Base-by-base conservation (phyloP, 2,113 vertebrate species). In the Misgurnus mizolepis region DNA sequence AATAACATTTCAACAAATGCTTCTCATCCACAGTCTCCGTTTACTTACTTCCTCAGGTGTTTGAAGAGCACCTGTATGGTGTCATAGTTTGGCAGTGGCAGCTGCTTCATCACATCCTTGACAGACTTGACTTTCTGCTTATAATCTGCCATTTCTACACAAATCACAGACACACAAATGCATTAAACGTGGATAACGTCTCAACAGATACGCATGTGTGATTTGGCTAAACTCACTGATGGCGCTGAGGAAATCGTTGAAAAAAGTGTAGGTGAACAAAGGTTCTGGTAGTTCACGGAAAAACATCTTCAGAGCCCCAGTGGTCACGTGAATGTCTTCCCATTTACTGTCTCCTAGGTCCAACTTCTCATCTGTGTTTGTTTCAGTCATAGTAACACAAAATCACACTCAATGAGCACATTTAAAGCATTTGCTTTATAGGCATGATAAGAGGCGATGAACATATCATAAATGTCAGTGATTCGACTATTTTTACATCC, bases 221-320 rank as follows among this genome's bases (percentile, higher is more conserved):
- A 58, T 58, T 58, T 58, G 55, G 0, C 8, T 10, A 6, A 66
- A 95, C 98, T 91, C 94, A 99, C 98, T 99, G 88, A 99, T 98
- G 79, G 95, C 94, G 88, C 87, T 92, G 86, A 99, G 91, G 85
- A 99, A 99, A 90, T 98, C 95, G 62, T 95, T 94, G 90, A 98
- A 98, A 85, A 93, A 90, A 74, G 88, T 87, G 84, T 92, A 98
- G 78, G 95, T 96, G 90, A 99, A 99, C 18, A 99, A 94, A 0
- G 97, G 96, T 82, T 99, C 97, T 0, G 97, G 95, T 74, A 99
- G 88, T 89, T 99, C 97, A 86, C 97, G 92, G 90, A 99, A 98
- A 91, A 95, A 98, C 98, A 99, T 98, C 92, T 99, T 99, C 1
- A 99, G 89, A 3, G 97, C 98, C 88, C 98, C 98, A 0, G 96